Evolutionary conservation across 2,888 invertebrate species (phyloP), one percentile per base, ranked within the genome.

Genomic region (Orthosia incerta): DNA sequence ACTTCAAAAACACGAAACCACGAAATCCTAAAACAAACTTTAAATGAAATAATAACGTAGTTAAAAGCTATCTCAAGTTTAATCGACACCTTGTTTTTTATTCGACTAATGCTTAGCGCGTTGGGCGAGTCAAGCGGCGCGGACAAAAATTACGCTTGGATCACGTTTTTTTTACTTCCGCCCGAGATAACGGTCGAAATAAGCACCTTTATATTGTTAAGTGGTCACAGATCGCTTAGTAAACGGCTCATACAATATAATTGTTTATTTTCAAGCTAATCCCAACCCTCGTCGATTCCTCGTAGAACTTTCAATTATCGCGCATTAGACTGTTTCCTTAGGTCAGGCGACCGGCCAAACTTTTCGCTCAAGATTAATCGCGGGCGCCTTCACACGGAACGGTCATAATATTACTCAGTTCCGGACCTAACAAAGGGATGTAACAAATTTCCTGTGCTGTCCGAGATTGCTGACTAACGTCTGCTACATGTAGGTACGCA

Each of bases 71-170:
- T 95, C 95, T 95, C 79, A 83, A 89, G 91, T 93, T 93, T 89
- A 91, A 95, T 95, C 95, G 94, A 93, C 93, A 93, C 93, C 91
- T 93, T 92, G 88, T 94, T 94, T 94, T 94, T 94, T 94, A 92
- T 92, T 90, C 90, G 77, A 88, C 93, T 94, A 94, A 94, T 93
- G 93, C 92, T 93, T 88, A 91, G 88, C 90, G 88, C 90, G 89
- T 82, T 88, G 87, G 88, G 83, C 89, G 87, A 86, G 82, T 86
- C 87, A 86, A 88, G 87, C 88, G 89, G 87, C 80, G 89, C 93
- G 91, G 92, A 92, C 92, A 88, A 92, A 92, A 94, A 94, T 94
- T 94, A 94, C 89, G 89, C 89, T 87, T 89, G 93, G 92, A 93
- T 93, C 94, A 93, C 90, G 90, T 93, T 94, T 94, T 86, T 93